Conservation (phyloP, 2,113 vertebrate species). For the Dascyllus trimaculatus region DNA sequence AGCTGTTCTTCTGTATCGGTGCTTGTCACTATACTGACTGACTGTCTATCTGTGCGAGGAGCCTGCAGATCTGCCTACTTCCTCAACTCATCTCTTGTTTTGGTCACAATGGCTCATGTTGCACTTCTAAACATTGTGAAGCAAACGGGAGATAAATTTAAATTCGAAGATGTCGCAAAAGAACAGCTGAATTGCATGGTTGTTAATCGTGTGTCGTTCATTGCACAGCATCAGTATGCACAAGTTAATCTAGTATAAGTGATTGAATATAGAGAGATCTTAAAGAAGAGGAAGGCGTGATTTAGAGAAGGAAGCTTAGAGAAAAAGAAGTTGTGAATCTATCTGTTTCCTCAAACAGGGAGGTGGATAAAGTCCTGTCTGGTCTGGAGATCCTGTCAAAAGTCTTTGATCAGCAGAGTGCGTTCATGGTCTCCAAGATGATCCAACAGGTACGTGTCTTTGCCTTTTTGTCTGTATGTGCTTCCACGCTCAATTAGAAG, state of each 20-base stretch:
- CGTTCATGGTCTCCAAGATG: conserved; percentile 92
- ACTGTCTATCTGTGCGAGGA: neutral
- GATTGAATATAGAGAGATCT: neutral
- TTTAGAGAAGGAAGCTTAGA: neutral
- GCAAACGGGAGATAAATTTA: neutral
- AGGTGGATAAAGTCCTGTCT: conserved; percentile 95
- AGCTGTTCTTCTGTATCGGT: conserved; percentile 4
- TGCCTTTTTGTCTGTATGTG: neutral
- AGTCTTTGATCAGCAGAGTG: conserved; percentile 97
- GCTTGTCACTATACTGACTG: neutral
- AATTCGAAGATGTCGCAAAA: neutral
- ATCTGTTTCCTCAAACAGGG: conserved; percentile 77
- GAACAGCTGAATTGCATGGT: neutral
- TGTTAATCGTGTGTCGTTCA: neutral
- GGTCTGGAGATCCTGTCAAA: conserved; percentile 96
- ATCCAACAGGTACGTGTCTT: conserved; percentile 90
- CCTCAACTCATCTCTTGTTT: conserved; percentile 20
- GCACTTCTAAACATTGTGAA: conserved; percentile 7
- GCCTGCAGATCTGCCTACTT: neutral
- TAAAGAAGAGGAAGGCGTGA: neutral
- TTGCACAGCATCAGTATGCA: neutral
- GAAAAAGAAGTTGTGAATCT: neutral
- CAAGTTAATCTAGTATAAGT: neutral
- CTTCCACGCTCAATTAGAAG: neutral
- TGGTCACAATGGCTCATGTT: conserved; percentile 5